These are phyloP conservation scores for Drosophila imparisetae DNA, from an alignment of 2,888 invertebrate species.

Conservation along the genomic window DNA sequence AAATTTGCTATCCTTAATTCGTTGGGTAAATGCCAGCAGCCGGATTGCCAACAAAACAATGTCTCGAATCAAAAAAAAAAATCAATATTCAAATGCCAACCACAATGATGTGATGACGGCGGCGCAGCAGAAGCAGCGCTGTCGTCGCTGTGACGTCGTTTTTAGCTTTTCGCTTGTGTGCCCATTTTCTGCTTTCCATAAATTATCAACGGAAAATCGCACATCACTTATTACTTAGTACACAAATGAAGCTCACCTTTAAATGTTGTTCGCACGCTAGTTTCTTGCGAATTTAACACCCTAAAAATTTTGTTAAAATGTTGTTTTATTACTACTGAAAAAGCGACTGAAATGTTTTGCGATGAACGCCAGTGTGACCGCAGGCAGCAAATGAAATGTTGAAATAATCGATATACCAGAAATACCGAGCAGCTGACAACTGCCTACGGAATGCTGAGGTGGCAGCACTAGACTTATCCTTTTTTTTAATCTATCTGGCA, in stretches of 20 bases:
- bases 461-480: background rate
- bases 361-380: conserved; percentile 46
- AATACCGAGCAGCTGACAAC: conserved; percentile 7
- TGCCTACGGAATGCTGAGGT: background rate
- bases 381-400: background rate
- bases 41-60: conserved; percentile 13
- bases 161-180: conserved; percentile 45
- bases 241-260: conserved; percentile 43
- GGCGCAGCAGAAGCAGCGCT: conserved; percentile 34
- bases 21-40: conserved; percentile 7
- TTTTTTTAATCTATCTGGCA: conserved; percentile 8
- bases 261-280: conserved; percentile 33
- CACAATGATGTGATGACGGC: conserved; percentile 50
- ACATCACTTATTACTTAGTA: conserved; percentile 1
- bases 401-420: conserved; percentile 8
- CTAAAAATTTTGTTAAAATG: conserved; percentile 40
- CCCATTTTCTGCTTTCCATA: conserved; percentile 21
- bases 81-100: conserved; percentile 58
- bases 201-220: background rate
- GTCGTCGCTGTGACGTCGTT: conserved; percentile 51
- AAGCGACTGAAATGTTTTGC: conserved; percentile 62
- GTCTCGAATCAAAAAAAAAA: conserved; percentile 36
- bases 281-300: conserved; percentile 1
- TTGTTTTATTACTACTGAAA: conserved; percentile 64
- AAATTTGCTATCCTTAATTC: conserved; percentile 24